These are phyloP conservation scores for Mycalesis mineus DNA, from an alignment of 2,888 invertebrate genomes.

Conservation along the genomic window DNA sequence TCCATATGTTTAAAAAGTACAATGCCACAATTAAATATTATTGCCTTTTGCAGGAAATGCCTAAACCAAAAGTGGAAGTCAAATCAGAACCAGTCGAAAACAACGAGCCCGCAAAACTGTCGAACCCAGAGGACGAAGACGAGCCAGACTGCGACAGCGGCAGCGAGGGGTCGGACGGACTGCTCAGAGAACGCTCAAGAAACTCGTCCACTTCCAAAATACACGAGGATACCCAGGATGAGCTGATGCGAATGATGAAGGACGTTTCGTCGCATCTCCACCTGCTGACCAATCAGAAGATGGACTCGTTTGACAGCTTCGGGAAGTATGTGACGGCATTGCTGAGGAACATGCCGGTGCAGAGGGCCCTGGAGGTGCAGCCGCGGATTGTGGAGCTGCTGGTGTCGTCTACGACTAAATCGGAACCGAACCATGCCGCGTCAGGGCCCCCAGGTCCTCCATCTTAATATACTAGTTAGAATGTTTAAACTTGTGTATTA, in stretches of 20 bases:
- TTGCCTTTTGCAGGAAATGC: background rate
- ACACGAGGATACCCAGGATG: background rate
- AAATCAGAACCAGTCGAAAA: background rate
- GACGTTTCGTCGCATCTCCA: constrained; percentile 3
- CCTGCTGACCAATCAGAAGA: constrained; percentile 12
- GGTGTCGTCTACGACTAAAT: background rate
- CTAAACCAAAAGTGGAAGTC: background rate
- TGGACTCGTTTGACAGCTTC: constrained; percentile 44
- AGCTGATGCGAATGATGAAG: background rate
- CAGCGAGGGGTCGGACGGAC: background rate
- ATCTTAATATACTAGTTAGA: too few relatives aligned
- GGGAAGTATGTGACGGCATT: constrained; percentile 48
- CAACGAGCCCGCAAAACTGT: background rate
- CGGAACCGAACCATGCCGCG: background rate
- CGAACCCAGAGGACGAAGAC: background rate
- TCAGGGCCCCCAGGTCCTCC: background rate
- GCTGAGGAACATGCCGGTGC: constrained; percentile 38
- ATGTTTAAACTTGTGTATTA: too few relatives aligned
- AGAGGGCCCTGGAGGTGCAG: constrained; percentile 41
- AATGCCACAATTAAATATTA: too few relatives aligned
- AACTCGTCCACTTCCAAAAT: constrained; percentile 1
- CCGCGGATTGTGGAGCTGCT: constrained; percentile 33
- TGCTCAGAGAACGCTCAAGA: background rate
- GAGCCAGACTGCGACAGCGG: background rate
- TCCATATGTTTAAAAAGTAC: too few relatives aligned